Evolutionary conservation across 2,888 invertebrate species (phyloP), one percentile per base, ranked within the genome.

Genomic region (Agrenia bidenticulata): DNA sequence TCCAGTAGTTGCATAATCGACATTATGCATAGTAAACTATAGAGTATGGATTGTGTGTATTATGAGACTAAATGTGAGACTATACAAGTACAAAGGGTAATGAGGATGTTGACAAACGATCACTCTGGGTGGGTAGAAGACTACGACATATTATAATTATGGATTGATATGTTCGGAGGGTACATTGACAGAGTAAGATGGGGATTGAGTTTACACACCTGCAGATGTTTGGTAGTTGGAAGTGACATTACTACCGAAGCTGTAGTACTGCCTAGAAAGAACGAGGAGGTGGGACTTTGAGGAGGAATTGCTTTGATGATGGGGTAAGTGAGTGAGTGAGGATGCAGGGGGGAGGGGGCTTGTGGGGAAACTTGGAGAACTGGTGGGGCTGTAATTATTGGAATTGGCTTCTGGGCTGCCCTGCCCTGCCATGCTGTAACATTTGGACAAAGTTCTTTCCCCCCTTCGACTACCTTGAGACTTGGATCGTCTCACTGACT

Each of bases 391-490:
- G 32, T 42, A 54, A 37, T 32, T 32, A 23, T 49, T 26, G 53
- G 49, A 26, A 41, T 37, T 19, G 42, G 57, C 54, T 62, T 69
- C 69, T 61, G 72, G 72, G 67, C 71, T 72, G 64, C 69, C 72
- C 66, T 72, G 70, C 76, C 72, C 74, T 73, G 69, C 67, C 81
- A 90, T 89, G 83, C 90, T 90, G 84, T 90, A 88, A 87, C 90
- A 90, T 88, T 90, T 90, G 87, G 90, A 89, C 84, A 90, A 89
- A 69, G 71, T 72, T 72, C 76, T 70, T 72, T 73, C 71, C 85
- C 89, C 89, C 73, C 79, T 79, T 73, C 79, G 88, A 86, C 90
- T 92, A 90, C 93, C 94, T 91, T 94, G 94, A 83, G 91, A 91
- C 84, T 92, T 90, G 82, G 91, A 90, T 81, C 92, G 89, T 81